Evolutionary conservation across 2,888 invertebrate genomes (phyloP), one percentile per base, ranked within the genome.

Genomic region (Notocelia uddmanniana): DNA sequence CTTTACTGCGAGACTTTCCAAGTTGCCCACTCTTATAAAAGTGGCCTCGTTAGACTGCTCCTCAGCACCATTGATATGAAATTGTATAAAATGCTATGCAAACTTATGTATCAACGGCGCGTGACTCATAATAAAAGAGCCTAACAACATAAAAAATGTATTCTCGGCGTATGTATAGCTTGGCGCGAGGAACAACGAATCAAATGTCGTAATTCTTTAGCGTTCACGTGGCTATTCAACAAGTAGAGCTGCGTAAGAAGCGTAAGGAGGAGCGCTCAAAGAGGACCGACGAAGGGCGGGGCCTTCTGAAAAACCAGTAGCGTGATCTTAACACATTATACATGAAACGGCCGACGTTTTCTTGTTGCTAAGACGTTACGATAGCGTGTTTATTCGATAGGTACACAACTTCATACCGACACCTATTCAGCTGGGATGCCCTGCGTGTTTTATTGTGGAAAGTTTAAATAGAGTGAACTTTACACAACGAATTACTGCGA

Each of bases 201-300:
- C 87, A 86, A 80, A 81, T 84, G 81, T 80, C 82, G 84, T 84
- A 84, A 88, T 88, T 89, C 85, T 87, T 83, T 81, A 84, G 84
- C 79, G 85, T 85, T 86, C 82, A 85, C 79, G 81, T 86, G 82
- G 80, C 83, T 83, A 87, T 89, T 91, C 87, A 92, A 89, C 89
- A 89, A 88, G 89, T 89, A 85, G 85, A 85, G 83, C 83, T 85
- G 78, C 83, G 79, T 84, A 89, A 88, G 86, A 90, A 87, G 79
- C 82, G 83, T 85, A 92, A 90, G 93, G 93, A 91, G 92, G 93
- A 91, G 93, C 90, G 83, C 82, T 75, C 77, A 81, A 86, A 86
- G 86, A 89, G 89, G 85, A 85, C 84, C 85, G 78, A 81, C 80
- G 82, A 83, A 89, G 88, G 89, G 92, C 90, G 92, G 92, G 87